Conservation (phyloP, 1,140 invertebrate species). For the Cotesia typhae region DNA sequence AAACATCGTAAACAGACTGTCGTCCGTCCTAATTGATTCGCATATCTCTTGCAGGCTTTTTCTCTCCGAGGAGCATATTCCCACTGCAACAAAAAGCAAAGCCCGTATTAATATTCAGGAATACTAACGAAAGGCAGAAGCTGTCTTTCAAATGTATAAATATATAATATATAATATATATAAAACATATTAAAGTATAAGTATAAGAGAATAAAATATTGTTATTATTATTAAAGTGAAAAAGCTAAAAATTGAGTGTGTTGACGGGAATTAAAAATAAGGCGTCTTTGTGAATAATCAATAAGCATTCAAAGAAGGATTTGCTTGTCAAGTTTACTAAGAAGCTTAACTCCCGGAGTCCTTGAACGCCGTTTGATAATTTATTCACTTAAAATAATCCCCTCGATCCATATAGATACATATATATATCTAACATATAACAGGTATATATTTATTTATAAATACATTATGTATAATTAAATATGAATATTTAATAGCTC, state of each 20-base stretch:
- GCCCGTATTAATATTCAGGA: no score
- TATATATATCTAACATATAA: slow-evolving; percentile 12
- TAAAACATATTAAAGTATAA: neutral
- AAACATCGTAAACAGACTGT: slow-evolving; percentile 78
- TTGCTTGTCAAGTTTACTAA: slow-evolving; percentile 16
- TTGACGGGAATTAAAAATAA: neutral
- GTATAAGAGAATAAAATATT: neutral
- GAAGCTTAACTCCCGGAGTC: slow-evolving; percentile 13
- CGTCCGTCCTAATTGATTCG: slow-evolving; percentile 75
- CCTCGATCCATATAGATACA: neutral
- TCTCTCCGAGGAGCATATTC: slow-evolving; percentile 32
- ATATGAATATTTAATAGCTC: no score
- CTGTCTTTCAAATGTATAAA: no score
- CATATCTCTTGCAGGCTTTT: slow-evolving; percentile 69
- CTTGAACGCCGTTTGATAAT: slow-evolving; percentile 16
- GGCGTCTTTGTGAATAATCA: slow-evolving; percentile 10
- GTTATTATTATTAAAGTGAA: neutral
- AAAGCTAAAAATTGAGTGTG: neutral
- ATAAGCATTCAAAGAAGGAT: slow-evolving; percentile 11
- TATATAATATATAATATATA: neutral
- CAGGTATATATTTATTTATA: neutral
- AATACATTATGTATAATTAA: no score
- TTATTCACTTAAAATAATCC: slow-evolving; percentile 16
- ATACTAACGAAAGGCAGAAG: no score
- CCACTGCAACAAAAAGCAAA: slow-evolving; percentile 28